phyloP scores from a whole-genome alignment of 1,140 invertebrate genomes.

The Lepidurus arcticus region DNA sequence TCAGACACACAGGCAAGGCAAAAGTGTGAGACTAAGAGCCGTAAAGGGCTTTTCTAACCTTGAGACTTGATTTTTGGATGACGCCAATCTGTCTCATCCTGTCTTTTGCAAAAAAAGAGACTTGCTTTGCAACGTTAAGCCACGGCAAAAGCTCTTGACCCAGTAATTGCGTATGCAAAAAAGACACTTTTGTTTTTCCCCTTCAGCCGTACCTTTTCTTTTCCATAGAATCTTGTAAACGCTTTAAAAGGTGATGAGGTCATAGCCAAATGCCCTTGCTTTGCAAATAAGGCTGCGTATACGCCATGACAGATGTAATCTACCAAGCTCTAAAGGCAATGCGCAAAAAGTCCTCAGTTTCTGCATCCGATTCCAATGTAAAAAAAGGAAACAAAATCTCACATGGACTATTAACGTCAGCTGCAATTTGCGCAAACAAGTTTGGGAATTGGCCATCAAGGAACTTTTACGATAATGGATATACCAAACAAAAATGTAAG shows the following conservation, averaged over 20 bases:
- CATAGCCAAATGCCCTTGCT: constrained; percentile 18
- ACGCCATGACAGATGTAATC: not conserved
- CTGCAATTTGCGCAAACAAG: not conserved
- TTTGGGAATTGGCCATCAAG: not conserved
- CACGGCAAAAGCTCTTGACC: not conserved
- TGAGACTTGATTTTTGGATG: constrained; percentile 15
- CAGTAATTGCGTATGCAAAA: constrained; percentile 7
- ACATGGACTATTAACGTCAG: constrained; percentile 2
- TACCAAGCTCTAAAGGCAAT: not conserved
- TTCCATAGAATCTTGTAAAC: not conserved
- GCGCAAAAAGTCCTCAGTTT: not conserved
- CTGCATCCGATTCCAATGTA: not conserved
- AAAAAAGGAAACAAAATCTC: not conserved
- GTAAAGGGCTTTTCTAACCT: constrained; percentile 21
- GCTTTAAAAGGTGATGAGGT: constrained; percentile 11
- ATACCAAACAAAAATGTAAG: not conserved
- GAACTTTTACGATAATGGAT: not conserved
- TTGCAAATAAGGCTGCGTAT: constrained; percentile 8
- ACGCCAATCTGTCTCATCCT: constrained; percentile 21
- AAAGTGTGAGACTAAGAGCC: not conserved
- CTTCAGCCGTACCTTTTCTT: not conserved
- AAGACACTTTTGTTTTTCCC: not conserved
- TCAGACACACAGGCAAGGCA: not conserved
- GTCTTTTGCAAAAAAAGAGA: constrained; percentile 7
- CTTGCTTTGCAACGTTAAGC: constrained; percentile 12